phyloP scores from a whole-genome alignment of 2,888 invertebrate species.

The Nysson spinosus region DNA sequence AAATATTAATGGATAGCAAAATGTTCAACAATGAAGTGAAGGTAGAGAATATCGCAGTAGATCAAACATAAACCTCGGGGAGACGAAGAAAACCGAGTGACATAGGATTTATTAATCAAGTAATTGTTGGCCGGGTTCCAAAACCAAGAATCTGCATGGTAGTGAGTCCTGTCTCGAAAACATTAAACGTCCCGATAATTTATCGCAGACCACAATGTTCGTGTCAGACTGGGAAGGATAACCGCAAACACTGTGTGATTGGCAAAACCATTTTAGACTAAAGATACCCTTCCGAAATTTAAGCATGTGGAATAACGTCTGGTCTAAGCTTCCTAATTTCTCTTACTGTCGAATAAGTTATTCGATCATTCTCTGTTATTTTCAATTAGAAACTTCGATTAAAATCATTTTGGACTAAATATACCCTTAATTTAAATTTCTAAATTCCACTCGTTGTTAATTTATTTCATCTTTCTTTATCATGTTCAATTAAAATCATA shows the following conservation, averaged over 20 bases:
- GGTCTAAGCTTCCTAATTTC: no score
- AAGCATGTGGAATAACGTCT: neutral
- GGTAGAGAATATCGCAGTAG: no score
- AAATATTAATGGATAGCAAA: neutral
- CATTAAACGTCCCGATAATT: slow-evolving; percentile 15
- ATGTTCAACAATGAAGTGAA: no score
- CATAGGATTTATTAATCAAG: slow-evolving; percentile 21
- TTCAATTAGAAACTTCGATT: no score
- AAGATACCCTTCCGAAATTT: neutral
- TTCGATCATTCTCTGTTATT: no score
- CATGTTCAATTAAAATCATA: no score
- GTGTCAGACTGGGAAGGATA: slow-evolving; percentile 7
- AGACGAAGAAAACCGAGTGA: neutral
- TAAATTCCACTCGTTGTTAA: no score
- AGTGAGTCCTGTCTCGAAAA: neutral
- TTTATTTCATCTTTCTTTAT: no score
- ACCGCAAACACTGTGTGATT: slow-evolving; percentile 29
- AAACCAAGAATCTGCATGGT: slow-evolving; percentile 11
- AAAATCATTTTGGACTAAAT: no score
- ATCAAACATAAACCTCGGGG: neutral
- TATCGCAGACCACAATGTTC: slow-evolving; percentile 18
- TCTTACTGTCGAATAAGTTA: no score
- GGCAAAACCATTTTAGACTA: slow-evolving; percentile 10
- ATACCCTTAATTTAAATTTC: no score
- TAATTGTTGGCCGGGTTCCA: slow-evolving; percentile 19